Percentiles rank a stretch among this genome's conserved stretches.
phyloP scores from a whole-genome alignment of 2,888 invertebrate genomes.

The Eupithecia exiguata region DNA sequence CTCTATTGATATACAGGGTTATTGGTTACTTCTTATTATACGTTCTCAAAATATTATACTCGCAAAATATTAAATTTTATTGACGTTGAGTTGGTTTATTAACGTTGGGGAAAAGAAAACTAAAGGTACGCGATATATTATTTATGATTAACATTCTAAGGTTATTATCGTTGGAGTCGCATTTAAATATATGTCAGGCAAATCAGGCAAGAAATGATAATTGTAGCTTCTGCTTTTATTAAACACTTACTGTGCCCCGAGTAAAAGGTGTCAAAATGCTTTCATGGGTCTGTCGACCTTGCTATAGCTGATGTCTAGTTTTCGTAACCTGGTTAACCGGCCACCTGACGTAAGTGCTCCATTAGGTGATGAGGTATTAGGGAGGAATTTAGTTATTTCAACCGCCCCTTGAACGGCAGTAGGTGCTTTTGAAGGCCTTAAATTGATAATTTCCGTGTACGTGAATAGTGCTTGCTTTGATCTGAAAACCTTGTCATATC shows the following conservation, averaged over 20 bases:
- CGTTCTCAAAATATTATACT: neutral
- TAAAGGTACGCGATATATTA: too few species aligned
- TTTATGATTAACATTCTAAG: too few species aligned
- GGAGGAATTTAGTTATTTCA: constrained; percentile 18
- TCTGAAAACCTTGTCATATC: neutral
- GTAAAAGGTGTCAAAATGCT: constrained; percentile 40
- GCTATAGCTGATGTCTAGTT: constrained; percentile 32
- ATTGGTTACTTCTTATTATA: too few species aligned
- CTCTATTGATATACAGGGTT: too few species aligned
- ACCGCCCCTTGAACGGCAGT: constrained; percentile 2
- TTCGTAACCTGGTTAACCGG: constrained; percentile 36
- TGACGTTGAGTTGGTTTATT: too few species aligned
- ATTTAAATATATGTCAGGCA: too few species aligned
- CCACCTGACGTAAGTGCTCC: constrained; percentile 34
- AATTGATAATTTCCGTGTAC: constrained; percentile 21
- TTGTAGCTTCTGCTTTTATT: constrained; percentile 8
- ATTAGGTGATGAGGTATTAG: constrained; percentile 29
- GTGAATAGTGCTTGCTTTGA: neutral
- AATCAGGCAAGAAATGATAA: neutral
- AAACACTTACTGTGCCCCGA: constrained; percentile 10
- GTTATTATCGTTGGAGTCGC: too few species aligned
- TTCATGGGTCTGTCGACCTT: constrained; percentile 37
- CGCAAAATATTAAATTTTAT: too few species aligned
- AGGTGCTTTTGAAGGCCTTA: neutral
- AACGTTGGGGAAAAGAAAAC: too few species aligned